Percentiles rank a stretch among this genome's conserved stretches.
phyloP scores from a whole-genome alignment of 92 coral and sea anemone genomes.

The Umimayanthus chanpuru region DNA sequence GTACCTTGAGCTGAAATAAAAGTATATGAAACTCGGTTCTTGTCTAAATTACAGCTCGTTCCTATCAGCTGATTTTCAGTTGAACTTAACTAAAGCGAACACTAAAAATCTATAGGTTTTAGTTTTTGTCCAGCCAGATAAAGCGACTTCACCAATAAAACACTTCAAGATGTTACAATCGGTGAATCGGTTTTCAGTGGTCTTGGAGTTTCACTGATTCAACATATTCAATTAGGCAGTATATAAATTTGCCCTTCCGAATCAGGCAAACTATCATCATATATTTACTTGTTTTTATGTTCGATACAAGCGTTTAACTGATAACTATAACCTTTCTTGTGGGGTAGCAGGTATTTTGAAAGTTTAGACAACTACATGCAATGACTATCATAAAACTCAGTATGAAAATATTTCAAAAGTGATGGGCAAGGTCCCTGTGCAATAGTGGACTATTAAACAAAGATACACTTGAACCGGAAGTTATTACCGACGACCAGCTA shows the following conservation, averaged over 20 bases:
- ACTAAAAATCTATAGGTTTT: too few species aligned
- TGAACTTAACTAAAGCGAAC: too few species aligned
- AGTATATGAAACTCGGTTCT: neutral
- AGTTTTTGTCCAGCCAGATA: too few species aligned
- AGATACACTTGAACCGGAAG: neutral
- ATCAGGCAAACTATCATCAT: neutral
- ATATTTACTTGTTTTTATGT: neutral
- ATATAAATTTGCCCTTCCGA: neutral
- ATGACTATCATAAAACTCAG: neutral
- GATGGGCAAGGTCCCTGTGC: neutral
- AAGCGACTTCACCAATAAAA: too few species aligned
- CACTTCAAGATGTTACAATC: too few species aligned
- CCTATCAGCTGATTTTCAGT: neutral
- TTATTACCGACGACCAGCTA: too few species aligned
- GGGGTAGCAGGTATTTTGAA: neutral
- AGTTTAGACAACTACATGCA: neutral
- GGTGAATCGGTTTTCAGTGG: too few species aligned
- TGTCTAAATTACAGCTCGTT: neutral
- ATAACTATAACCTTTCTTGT: neutral
- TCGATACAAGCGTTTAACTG: neutral
- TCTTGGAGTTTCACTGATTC: neutral
- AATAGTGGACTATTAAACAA: too few species aligned
- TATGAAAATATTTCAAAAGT: neutral
- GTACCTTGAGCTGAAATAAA: too few species aligned
- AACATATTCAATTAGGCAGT: neutral